Base-by-base conservation (phyloP, 2,888 invertebrate genomes). In the Spodoptera littoralis region DNA sequence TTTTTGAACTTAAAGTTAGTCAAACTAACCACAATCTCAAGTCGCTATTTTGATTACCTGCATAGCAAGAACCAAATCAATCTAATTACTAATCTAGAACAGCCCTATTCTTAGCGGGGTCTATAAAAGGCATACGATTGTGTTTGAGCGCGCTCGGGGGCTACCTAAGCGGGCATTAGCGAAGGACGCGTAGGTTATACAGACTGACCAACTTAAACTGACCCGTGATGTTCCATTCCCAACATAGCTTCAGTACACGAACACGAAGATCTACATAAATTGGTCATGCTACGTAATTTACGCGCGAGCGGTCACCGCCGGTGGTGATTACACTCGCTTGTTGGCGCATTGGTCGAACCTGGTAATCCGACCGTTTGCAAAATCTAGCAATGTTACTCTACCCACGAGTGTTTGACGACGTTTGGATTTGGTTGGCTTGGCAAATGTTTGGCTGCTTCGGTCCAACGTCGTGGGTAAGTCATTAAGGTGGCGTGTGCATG, bases 261-360 rank as follows among this genome's bases (percentile, higher is more conserved):
- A 71, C 81, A 69, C 63, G 50, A 41, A 73, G 88, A 56, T 80
- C 90, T 60, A 76, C 64, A 62, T 75, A 78, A 50, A 75, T 43
- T 84, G 86, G 91, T 53, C 80, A 71, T 75, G 80, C 83, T 84
- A 84, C 88, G 92, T 92, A 92, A 92, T 92, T 92, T 92, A 92
- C 92, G 92, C 93, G 93, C 90, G 93, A 92, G 88, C 91, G 92
- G 92, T 90, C 92, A 90, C 91, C 90, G 90, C 86, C 86, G 85
- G 82, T 87, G 89, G 91, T 92, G 92, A 92, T 92, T 92, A 92
- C 91, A 87, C 86, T 87, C 89, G 88, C 87, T 88, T 85, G 88
- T 88, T 90, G 90, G 88, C 88, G 84, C 86, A 85, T 87, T 88
- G 90, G 88, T 83, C 86, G 88, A 83, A 85, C 81, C 84, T 87